Conservation (phyloP, 1,140 invertebrate genomes). For the Spodoptera frugiperda region DNA sequence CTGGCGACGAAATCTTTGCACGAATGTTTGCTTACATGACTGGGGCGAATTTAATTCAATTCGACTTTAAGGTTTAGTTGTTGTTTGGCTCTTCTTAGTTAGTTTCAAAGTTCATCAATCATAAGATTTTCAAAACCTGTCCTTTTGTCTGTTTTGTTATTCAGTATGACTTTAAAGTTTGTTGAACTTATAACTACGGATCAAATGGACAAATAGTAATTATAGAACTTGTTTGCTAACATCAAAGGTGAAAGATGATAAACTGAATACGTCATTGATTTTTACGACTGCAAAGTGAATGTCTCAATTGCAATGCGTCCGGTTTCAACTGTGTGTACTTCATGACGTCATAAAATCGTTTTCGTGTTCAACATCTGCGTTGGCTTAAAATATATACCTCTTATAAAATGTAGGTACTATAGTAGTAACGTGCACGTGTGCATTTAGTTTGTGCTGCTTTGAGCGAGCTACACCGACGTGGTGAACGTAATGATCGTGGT, state of each 20-base stretch:
- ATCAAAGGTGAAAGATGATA: too few species aligned
- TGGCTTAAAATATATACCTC: conserved; percentile 8
- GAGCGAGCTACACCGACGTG: background rate
- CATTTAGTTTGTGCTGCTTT: conserved; percentile 16
- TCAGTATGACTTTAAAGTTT: too few species aligned
- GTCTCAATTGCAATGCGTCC: conserved; percentile 12
- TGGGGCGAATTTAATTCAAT: background rate
- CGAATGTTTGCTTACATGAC: conserved; percentile 14
- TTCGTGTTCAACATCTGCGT: conserved; percentile 13
- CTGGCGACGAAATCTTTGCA: conserved; percentile 41
- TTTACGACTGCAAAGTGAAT: background rate
- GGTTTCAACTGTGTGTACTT: background rate
- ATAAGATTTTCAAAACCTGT: too few species aligned
- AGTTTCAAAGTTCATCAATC: background rate
- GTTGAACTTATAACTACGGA: background rate
- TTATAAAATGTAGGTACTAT: conserved; percentile 1
- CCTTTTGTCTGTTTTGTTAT: too few species aligned
- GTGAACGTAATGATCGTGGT: conserved; percentile 28
- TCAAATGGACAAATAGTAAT: background rate
- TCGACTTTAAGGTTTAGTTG: background rate
- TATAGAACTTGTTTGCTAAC: background rate
- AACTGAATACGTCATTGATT: background rate
- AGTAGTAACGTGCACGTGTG: conserved; percentile 2
- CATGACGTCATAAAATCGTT: conserved; percentile 32
- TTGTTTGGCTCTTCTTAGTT: background rate